Evolutionary conservation across 2,113 vertebrate species (phyloP), one percentile per base, ranked within the genome.

Genomic region (Notechis scutatus): DNA sequence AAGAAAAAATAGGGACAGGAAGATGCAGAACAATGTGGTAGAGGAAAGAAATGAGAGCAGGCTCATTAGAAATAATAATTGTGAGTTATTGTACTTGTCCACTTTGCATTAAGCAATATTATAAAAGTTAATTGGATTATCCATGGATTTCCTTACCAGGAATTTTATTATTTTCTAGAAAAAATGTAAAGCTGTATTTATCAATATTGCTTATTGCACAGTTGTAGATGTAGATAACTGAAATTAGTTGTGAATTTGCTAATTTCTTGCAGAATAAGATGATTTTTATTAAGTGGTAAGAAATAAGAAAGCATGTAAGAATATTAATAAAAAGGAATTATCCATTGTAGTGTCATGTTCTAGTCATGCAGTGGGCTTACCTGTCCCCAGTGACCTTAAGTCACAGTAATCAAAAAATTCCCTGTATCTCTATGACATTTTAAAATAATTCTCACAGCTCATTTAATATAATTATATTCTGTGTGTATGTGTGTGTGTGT

Each of bases 391-490:
- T n/a, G 50, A 7, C 34, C 42, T n/a, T 24, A 18, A 90, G 92
- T 91, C 86, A 15, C 23, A 93, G 4, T 15, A 87, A 88, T 47
- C 61, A 94, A 23, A 57, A 87, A 90, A 93, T 95, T 94, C 47
- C 87, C 42, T 0, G 0, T 0, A 21, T 92, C 91, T 85, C 61
- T 93, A 42, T 0, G 2, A 0, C 55, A 1, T 20, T 93, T 93
- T 14, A 4, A 95, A 95, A 94, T 86, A 52, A 81, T 94, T 95
- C 91, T 91, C 88, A 91, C 93, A 95, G 90, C 74, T 96, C 92
- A 4, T 94, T 95, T 94, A 95, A 93, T 93, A 89, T 96, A 92
- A 92, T 93, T 90, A 61, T 29, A 14, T 61, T 86, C 0, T 45
- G 90, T 8, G 7, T 47, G 7, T 47, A 1, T 47, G 47, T 47